A percentile compares a stretch with the other conserved stretches of the same genome.
Conservation (phyloP, 2,888 invertebrate species). For the Amphiduros pacificus region DNA sequence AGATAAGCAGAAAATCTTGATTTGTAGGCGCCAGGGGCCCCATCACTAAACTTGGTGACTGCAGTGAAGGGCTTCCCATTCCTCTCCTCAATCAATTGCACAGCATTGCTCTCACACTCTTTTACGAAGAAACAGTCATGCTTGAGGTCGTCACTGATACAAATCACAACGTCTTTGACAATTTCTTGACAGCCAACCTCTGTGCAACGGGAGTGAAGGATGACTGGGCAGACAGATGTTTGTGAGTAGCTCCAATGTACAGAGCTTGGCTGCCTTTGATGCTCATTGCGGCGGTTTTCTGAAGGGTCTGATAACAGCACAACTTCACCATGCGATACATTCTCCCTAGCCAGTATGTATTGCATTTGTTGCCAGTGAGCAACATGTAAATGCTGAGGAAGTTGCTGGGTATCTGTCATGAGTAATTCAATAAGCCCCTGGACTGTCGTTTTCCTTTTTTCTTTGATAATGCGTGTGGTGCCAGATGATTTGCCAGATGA, state of each 20-base stretch:
- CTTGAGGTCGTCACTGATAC: neutral
- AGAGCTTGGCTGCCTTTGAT: neutral
- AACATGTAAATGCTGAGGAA: too few relatives aligned
- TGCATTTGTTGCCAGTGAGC: too few relatives aligned
- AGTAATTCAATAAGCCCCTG: too few relatives aligned
- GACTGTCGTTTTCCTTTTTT: neutral
- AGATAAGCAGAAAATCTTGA: neutral
- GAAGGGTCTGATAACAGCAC: neutral
- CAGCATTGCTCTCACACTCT: neutral
- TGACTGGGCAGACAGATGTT: neutral
- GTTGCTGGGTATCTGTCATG: too few relatives aligned
- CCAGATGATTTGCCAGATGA: too few relatives aligned
- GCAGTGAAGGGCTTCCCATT: neutral
- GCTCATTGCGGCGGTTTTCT: neutral
- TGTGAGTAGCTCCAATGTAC: neutral
- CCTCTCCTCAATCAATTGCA: neutral
- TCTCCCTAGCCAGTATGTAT: too few relatives aligned
- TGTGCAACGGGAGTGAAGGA: neutral
- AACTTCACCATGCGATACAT: neutral
- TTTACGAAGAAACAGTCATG: neutral
- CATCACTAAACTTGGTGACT: neutral
- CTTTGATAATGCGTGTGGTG: too few relatives aligned
- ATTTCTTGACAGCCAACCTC: neutral
- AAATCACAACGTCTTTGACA: neutral
- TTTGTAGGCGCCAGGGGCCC: neutral